Base-by-base conservation (phyloP, 2,888 invertebrate genomes). In the Drosophila anomelani region DNA sequence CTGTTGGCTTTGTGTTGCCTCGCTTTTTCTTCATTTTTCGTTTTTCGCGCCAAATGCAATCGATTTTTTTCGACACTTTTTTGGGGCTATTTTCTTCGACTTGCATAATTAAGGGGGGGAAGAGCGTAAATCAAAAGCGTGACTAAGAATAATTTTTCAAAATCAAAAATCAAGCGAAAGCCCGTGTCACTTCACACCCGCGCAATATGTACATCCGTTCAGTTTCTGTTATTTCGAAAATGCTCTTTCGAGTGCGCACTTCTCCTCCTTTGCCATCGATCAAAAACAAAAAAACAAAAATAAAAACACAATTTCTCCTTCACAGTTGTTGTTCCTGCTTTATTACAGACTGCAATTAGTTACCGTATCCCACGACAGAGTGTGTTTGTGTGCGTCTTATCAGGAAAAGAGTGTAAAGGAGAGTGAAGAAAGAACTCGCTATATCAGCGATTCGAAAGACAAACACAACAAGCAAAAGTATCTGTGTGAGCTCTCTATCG, bases 11-110 rank as follows among this genome's bases (percentile, higher is more conserved):
- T 58, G 36, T 51, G 32, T 41, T 60, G 60, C 13, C n/a, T 53
- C 32, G 41, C n/a, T 32, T 38, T 59, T 60, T 60, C 34, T 23
- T n/a, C 9, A 26, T 34, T 34, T 64, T 32, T 46, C 13, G 36
- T 56, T 46, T 55, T 69, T 67, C 57, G 68, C 68, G 68, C 66
- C 68, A 68, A 68, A 49, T 68, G 68, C 68, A 68, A 66, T 56
- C 47, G 49, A 15, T 36, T 38, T 53, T 36, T 54, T 32, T 43
- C 10, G 15, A 36, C 26, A 26, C 26, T 9, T 39, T 60, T 59
- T 59, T 39, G 7, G 29, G 64, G 13, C 43, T 39, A 47, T 63
- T 61, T 44, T 32, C 43, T 51, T 60, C 12, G 13, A n/a, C 55
- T 49, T 55, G 55, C 55, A 68, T 68, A 49, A 68, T 68, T 64